Base-by-base conservation (phyloP, 2,888 invertebrate genomes). In the Oxytorus armatus region DNA sequence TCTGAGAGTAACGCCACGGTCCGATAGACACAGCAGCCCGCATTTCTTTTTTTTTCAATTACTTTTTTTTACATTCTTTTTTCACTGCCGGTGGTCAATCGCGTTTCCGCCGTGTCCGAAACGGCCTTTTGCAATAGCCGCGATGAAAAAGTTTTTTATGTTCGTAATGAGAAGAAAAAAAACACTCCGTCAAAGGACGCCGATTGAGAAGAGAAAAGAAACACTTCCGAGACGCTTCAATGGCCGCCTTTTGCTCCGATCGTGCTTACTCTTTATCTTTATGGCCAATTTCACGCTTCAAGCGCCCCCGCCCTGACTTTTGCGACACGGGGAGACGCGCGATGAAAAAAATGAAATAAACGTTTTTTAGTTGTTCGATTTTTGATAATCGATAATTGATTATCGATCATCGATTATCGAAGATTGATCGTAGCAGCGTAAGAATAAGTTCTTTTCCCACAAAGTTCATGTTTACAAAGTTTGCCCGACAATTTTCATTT, bases 251-350 rank as follows among this genome's bases (percentile, higher is more conserved):
- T 21, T 25, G 23, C 65, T 51, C 42, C 21, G 23, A 65, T n/a
- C n/a, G n/a, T n/a, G n/a, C n/a, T 3, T 36, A 29, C 36, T 47
- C 33, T 81, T 78, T 80, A 82, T 84, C 82, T 83, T 82, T 82
- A 84, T 82, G 74, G 75, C 75, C 65, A 82, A 84, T 83, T 83
- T 84, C 81, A 84, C 77, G 79, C 74, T 75, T 33, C 49, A 47
- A 61, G 42, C 73, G 39, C 70, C 69, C 18, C 4, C 51, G n/a
- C 11, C 11, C 39, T 14, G 16, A 10, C 33, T 0, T n/a, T 25
- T n/a, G n/a, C n/a, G n/a, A n/a, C n/a, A n/a, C n/a, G n/a, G n/a
- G n/a, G n/a, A 4, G 8, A 7, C 25, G 25, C 44, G 23, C 5
- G 16, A 23, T 7, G 4, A 42, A 39, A 29, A 11, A 61, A 61